These are phyloP conservation scores for Cyclargus thomasi DNA, from an alignment of 1,140 invertebrate species.

Conservation along the genomic window DNA sequence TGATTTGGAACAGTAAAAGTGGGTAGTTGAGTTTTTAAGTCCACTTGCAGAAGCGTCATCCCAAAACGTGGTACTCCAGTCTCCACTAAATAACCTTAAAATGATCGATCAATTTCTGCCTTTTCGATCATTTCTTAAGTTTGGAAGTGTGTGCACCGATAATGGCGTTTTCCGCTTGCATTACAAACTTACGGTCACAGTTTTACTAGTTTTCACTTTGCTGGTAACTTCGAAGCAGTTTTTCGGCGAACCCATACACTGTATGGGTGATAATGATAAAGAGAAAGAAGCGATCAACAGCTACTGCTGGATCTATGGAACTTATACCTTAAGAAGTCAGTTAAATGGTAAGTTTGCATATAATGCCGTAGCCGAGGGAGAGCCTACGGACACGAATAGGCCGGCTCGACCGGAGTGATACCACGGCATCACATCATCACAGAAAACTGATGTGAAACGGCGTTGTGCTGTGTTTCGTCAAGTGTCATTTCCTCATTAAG, in stretches of 20 bases:
- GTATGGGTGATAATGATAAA: slow-evolving; percentile 70
- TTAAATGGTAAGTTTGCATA: slow-evolving; percentile 49
- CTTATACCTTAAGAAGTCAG: slow-evolving; percentile 78
- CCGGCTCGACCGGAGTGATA: no score
- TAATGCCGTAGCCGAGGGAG: no score
- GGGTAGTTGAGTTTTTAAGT: no score
- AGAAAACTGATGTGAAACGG: no score
- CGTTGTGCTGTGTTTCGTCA: no score
- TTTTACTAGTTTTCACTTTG: slow-evolving; percentile 80
- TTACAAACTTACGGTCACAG: slow-evolving; percentile 80
- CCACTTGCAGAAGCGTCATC: no score
- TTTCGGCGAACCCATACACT: slow-evolving; percentile 82
- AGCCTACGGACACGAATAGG: no score
- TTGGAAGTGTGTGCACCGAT: slow-evolving; percentile 79
- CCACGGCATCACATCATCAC: no score
- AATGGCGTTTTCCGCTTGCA: slow-evolving; percentile 81
- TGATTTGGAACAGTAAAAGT: no score
- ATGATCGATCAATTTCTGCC: slow-evolving; percentile 67
- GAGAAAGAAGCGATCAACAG: slow-evolving; percentile 79
- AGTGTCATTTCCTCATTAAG: no score
- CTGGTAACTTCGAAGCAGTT: slow-evolving; percentile 83
- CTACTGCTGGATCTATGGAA: slow-evolving; percentile 87
- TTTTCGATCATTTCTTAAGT: slow-evolving; percentile 73
- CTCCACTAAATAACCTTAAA: slow-evolving; percentile 18
- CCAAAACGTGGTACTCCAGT: no score